Evolutionary conservation across 2,797 vertebrate species (phyloP).

Genomic region (Alosa sapidissima): DNA sequence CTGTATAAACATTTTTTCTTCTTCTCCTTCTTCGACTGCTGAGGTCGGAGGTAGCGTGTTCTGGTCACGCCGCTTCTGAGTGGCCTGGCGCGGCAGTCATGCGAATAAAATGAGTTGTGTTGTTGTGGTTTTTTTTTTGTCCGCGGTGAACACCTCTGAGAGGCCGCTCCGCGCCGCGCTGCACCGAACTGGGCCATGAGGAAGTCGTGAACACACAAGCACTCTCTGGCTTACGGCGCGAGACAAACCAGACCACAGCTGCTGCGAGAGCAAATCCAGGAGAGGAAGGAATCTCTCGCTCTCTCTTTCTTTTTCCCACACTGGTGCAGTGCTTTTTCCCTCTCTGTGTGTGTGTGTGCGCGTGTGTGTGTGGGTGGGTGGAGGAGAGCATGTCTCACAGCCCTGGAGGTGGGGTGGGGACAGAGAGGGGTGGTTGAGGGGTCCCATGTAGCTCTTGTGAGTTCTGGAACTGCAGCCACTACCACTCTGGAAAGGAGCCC

Average conservation of each 20-base stretch:
- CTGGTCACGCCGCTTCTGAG: background rate
- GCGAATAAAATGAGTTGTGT: background rate
- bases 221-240: background rate
- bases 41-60: background rate
- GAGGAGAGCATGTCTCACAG: slow-evolving; percentile 11
- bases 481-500: slow-evolving; percentile 44
- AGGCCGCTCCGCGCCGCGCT: background rate
- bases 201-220: background rate
- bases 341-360: background rate
- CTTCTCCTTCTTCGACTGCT: background rate
- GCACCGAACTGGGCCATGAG: background rate
- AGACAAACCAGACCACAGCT: slow-evolving; percentile 15
- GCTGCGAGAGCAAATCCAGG: slow-evolving; percentile 27
- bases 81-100: background rate
- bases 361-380: slow-evolving; percentile 33
- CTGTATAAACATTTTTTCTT: background rate
- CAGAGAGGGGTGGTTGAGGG: slow-evolving; percentile 32
- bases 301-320: slow-evolving; percentile 27
- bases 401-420: background rate
- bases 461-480: slow-evolving; percentile 34
- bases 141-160: background rate
- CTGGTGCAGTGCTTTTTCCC: slow-evolving; percentile 16
- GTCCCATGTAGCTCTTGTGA: slow-evolving; percentile 40
- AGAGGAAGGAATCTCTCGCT: slow-evolving; percentile 14
- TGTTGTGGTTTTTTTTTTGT: background rate